Evolutionary conservation across 2,797 vertebrate genomes (phyloP), one percentile per base, ranked within the genome.

Genomic region (Rhynchonycteris naso): DNA sequence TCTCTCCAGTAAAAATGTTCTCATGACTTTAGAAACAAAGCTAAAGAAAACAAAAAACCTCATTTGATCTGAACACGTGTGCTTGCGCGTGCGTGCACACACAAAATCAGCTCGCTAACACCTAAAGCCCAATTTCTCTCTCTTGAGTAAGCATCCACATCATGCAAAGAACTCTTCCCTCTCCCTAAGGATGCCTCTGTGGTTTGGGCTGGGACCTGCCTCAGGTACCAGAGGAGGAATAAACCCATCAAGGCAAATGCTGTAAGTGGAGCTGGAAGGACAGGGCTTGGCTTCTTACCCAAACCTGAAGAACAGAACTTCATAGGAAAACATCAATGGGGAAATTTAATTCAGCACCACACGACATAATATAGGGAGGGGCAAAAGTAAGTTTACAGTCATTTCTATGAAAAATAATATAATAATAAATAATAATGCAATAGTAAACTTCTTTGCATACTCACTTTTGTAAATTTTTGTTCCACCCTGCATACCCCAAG

Each of bases 1-100:
- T 72, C 33, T 95, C 28, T 58, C 35, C n/a, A 19, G 1, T 35
- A 72, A 79, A 89, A 81, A 90, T 50, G 7, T 38, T 69, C 38
- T 88, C 28, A 4, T 65, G n/a, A 47, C 76, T 91, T 91, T 95
- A 33, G 71, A 96, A 94, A 50, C 47, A 84, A 92, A 95, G 24
- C 24, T 33, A 59, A 89, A 80, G 47, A 52, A 86, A 91, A 47
- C n/a, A 26, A 58, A 87, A 56, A 1, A n/a, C 4, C 16, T 68
- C 47, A 65, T 30, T 63, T 54, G 8, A 30, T 80, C 22, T 68
- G 54, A 93, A n/a, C 12, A 16, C 18, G 61, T 9, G 65, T 35
- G 33, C 3, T 9, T 59, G 61, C 33, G 56, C 75, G 33, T 16
- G 54, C 14, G 50, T 33, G 26, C 47, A 58, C 22, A 52, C 19